Conservation (phyloP, 1,140 invertebrate species). For the Conus betulinus region DNA sequence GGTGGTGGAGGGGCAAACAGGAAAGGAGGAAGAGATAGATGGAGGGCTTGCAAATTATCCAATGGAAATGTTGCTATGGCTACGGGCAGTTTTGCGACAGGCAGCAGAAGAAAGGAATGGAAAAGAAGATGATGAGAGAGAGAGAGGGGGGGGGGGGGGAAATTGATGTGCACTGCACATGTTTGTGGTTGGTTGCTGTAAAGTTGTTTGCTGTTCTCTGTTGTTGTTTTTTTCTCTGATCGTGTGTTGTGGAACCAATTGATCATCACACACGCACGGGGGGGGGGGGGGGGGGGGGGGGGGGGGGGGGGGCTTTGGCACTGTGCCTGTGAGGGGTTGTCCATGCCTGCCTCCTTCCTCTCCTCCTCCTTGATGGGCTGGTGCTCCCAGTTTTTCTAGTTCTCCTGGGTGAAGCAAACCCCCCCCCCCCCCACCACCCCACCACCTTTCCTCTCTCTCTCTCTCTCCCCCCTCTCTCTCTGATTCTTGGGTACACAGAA, state of each 20-base stretch:
- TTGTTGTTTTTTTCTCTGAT: too few species aligned
- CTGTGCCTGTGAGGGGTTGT: not conserved
- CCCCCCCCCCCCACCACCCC: too few species aligned
- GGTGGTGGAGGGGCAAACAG: not conserved
- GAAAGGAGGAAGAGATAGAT: not conserved
- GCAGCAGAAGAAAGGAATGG: not conserved
- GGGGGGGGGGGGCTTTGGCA: too few species aligned
- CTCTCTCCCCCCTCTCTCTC: too few species aligned
- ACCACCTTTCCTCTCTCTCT: too few species aligned
- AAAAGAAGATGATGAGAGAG: not conserved
- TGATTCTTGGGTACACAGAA: too few species aligned
- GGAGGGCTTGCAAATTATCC: conserved; percentile 1
- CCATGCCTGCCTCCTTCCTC: not conserved
- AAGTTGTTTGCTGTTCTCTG: not conserved
- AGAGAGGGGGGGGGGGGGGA: not conserved
- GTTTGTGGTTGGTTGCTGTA: not conserved
- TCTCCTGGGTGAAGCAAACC: too few species aligned
- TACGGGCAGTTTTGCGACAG: not conserved
- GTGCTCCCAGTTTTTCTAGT: too few species aligned
- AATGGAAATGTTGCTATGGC: not conserved
- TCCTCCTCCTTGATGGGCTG: not conserved
- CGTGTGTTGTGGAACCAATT: too few species aligned
- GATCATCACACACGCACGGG: too few species aligned
- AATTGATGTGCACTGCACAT: not conserved
- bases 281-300: too few species aligned